Conservation (phyloP, 2,797 vertebrate genomes). For the Geotria australis region DNA sequence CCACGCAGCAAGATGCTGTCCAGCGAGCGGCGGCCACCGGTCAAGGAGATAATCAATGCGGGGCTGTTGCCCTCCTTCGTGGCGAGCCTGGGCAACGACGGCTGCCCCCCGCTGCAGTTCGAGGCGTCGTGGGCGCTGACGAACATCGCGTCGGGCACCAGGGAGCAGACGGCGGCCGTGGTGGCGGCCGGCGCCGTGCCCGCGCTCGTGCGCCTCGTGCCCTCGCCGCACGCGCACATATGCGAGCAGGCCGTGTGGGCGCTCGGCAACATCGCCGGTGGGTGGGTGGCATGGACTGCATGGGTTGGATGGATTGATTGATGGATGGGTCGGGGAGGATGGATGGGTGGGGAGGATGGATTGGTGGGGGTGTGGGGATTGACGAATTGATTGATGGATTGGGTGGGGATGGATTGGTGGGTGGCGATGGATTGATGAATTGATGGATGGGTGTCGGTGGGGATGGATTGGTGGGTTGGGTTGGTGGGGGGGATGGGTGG, state of each 20-base stretch:
- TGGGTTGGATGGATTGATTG: too few relatives aligned
- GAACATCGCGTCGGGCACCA: conserved; percentile 78
- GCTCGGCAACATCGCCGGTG: conserved; percentile 85
- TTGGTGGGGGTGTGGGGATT: too few relatives aligned
- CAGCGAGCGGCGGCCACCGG: conserved; percentile 70
- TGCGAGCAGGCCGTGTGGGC: conserved; percentile 95
- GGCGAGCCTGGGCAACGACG: conserved; percentile 25
- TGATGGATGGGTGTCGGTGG: too few relatives aligned
- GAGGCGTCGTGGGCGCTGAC: conserved; percentile 91
- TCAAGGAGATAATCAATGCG: conserved; percentile 49
- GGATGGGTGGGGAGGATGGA: too few relatives aligned
- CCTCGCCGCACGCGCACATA: conserved; percentile 58
- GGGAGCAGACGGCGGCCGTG: conserved; percentile 66
- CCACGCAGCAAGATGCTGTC: conserved; percentile 54
- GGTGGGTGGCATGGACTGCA: not conserved
- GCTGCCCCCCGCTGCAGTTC: conserved; percentile 62
- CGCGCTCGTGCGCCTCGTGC: conserved; percentile 47
- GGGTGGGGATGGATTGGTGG: too few relatives aligned
- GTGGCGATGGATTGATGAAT: too few relatives aligned
- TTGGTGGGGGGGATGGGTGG: too few relatives aligned
- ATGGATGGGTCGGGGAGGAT: too few relatives aligned
- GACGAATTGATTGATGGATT: too few relatives aligned
- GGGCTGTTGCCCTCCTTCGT: conserved; percentile 72
- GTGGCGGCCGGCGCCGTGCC: conserved; percentile 60
- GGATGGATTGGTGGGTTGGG: too few relatives aligned